Evolutionary conservation across 1,140 invertebrate species (phyloP).

Genomic region (Scaptomyza montana): DNA sequence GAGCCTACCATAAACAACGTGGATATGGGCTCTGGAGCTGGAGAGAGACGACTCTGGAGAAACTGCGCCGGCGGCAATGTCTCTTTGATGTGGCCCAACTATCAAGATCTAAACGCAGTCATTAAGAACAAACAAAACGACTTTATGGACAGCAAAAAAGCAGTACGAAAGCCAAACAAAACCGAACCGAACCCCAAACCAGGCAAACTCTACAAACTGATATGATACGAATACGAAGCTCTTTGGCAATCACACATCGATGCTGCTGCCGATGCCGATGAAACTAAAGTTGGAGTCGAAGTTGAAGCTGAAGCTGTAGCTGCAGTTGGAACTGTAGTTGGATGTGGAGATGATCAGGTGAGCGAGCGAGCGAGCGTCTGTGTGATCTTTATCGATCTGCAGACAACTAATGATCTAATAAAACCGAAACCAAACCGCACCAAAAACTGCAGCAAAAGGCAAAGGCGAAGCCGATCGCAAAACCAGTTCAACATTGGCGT

Average conservation of each 20-base stretch:
- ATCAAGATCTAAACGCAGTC: constrained; percentile 82
- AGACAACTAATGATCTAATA: constrained; percentile 83
- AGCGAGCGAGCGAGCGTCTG: constrained; percentile 48
- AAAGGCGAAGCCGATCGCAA: constrained; percentile 20
- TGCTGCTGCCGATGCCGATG: constrained; percentile 27
- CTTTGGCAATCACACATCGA: constrained; percentile 61
- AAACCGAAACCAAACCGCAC: constrained; percentile 74
- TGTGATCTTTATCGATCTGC: constrained; percentile 80
- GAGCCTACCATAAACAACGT: constrained; percentile 59
- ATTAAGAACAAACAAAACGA: constrained; percentile 83
- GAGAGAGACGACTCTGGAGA: constrained; percentile 9
- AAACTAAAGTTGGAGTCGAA: constrained; percentile 20
- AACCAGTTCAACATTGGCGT: constrained; percentile 58
- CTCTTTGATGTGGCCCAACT: constrained; percentile 77
- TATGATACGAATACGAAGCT: constrained; percentile 44
- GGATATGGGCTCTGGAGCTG: constrained; percentile 38
- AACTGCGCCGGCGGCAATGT: constrained; percentile 68
- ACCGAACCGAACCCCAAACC: constrained; percentile 25
- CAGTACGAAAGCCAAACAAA: constrained; percentile 51
- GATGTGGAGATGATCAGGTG: constrained; percentile 34
- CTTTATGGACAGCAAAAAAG: constrained; percentile 79
- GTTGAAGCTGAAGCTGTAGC: neutral
- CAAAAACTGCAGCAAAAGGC: constrained; percentile 45
- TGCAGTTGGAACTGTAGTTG: constrained; percentile 24
- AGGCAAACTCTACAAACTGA: constrained; percentile 21